phyloP scores from a whole-genome alignment of 2,113 vertebrate genomes.

The Varanus salvator region DNA sequence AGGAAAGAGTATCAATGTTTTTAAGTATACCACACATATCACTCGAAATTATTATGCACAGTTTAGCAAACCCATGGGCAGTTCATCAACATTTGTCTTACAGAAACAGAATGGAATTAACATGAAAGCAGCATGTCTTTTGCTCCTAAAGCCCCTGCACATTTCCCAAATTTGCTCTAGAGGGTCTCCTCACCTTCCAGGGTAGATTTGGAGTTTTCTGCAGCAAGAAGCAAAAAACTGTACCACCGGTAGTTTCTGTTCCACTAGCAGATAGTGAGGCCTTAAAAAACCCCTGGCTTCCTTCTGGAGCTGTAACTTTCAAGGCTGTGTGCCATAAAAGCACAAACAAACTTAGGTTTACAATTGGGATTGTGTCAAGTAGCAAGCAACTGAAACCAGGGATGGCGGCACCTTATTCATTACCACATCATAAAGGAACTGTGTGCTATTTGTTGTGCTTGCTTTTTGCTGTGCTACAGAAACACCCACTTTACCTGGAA shows the following conservation, averaged over 20 bases:
- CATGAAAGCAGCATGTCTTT: not conserved
- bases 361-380: not conserved
- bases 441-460: too few species aligned
- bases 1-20: not conserved
- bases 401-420: not conserved
- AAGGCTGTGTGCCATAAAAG: not conserved
- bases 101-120: not conserved
- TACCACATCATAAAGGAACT: not conserved
- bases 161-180: too few species aligned
- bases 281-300: not conserved
- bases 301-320: not conserved
- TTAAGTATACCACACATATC: too few species aligned
- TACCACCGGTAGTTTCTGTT: too few species aligned
- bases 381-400: not conserved
- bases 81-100: not conserved
- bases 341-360: not conserved
- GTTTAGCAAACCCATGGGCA: not conserved
- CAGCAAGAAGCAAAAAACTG: too few species aligned
- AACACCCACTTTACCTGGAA: slow-evolving; percentile 24
- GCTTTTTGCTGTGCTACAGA: not conserved
- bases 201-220: not conserved
- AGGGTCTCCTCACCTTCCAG: too few species aligned
- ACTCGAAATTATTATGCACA: too few species aligned
- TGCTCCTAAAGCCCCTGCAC: too few species aligned
- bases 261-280: too few species aligned